These are phyloP conservation scores for Orientallactaga sibirica DNA, from an alignment of 2,797 vertebrate genomes.

Conservation along the genomic window DNA sequence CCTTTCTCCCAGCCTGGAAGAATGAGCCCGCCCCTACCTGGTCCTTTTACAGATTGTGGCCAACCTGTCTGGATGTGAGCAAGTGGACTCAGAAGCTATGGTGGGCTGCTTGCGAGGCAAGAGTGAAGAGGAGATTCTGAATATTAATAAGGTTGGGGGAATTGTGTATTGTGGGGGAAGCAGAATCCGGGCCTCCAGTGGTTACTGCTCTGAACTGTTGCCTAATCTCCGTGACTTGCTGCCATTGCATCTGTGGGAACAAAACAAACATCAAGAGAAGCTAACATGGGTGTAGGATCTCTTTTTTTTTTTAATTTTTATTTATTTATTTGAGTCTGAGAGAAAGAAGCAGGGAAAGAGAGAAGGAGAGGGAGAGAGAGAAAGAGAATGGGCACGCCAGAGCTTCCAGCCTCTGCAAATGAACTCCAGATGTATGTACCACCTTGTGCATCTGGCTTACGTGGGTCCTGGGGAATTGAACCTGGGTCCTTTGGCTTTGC, in stretches of 20 bases:
- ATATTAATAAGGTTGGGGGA: slow-evolving; percentile 48
- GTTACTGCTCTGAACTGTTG: background rate
- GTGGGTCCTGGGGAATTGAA: too few species aligned
- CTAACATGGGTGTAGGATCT: too few species aligned
- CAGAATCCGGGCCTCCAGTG: background rate
- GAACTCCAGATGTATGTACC: too few species aligned
- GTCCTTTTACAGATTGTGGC: slow-evolving; percentile 78
- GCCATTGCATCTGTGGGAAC: background rate
- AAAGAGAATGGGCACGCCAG: too few species aligned
- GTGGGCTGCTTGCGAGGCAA: slow-evolving; percentile 82
- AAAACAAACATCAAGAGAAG: background rate
- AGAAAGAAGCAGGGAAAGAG: too few species aligned
- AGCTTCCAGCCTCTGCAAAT: too few species aligned
- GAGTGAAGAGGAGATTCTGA: slow-evolving; percentile 79
- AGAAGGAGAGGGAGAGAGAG: too few species aligned
- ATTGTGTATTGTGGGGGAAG: background rate
- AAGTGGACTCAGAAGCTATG: slow-evolving; percentile 73
- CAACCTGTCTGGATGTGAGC: slow-evolving; percentile 76
- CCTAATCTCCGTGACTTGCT: background rate
- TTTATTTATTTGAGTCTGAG: too few species aligned
- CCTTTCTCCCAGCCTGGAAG: background rate
- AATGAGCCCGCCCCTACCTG: background rate
- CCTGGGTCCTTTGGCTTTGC: too few species aligned
- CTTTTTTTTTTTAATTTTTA: too few species aligned
- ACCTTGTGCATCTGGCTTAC: too few species aligned